A percentile compares a stretch with the other conserved stretches of the same genome.
These are phyloP conservation scores for Isoperla grammatica DNA, from an alignment of 2,888 invertebrate species.

Conservation along the genomic window DNA sequence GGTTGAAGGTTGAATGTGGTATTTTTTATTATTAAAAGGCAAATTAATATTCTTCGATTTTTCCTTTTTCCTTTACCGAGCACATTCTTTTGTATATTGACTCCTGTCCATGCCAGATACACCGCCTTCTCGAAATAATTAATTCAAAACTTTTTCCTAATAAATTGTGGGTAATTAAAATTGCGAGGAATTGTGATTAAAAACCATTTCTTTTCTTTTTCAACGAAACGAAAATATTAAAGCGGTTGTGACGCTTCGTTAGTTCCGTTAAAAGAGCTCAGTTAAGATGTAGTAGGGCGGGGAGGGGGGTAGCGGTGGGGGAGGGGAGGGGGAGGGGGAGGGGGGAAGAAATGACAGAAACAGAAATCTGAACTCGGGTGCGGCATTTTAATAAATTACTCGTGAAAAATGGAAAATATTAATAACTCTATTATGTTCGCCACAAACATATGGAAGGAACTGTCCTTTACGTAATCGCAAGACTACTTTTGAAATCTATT, in stretches of 20 bases:
- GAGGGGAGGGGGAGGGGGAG: not conserved
- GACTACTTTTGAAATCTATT: too few relatives aligned
- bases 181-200: constrained; percentile 19
- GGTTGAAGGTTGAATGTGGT: too few relatives aligned
- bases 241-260: constrained; percentile 16
- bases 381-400: constrained; percentile 15
- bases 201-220: constrained; percentile 18
- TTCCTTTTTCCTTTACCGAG: not conserved
- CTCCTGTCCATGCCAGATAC: constrained; percentile 24
- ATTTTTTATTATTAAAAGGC: too few relatives aligned
- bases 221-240: constrained; percentile 16
- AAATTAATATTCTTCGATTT: too few relatives aligned
- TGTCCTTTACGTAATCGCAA: too few relatives aligned
- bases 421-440: not conserved
- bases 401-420: constrained; percentile 14
- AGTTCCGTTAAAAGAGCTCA: constrained; percentile 12
- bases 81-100: constrained; percentile 23
- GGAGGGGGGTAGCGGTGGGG: constrained; percentile 21
- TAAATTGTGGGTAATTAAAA: constrained; percentile 30
- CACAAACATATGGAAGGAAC: constrained; percentile 4
- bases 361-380: constrained; percentile 15
- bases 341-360: constrained; percentile 10
- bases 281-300: constrained; percentile 25
- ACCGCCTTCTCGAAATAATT: constrained; percentile 23
- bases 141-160: constrained; percentile 28